Conservation (phyloP, 2,888 invertebrate species). For the Eretmocerus hayati region DNA sequence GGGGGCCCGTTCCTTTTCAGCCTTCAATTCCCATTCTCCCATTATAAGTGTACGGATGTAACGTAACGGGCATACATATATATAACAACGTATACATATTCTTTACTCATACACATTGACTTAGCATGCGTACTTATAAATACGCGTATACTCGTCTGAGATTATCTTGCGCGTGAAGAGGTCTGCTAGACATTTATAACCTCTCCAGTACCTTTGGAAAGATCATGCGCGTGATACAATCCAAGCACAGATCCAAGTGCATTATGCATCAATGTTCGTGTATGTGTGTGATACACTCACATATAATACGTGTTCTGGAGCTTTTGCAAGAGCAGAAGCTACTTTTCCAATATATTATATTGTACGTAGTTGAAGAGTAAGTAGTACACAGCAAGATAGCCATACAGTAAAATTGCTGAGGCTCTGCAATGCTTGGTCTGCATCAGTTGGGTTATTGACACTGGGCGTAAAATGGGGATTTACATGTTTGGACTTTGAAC, state of each 20-base stretch:
- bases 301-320: no score
- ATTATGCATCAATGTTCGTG: neutral
- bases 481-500: conserved; percentile 7
- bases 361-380: no score
- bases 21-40: no score
- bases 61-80: no score
- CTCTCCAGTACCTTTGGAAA: conserved; percentile 13
- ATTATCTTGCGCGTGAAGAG: conserved; percentile 7
- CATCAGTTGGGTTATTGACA: conserved; percentile 13
- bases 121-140: neutral
- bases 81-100: no score
- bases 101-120: neutral
- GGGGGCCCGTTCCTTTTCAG: no score
- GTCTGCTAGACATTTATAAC: conserved; percentile 16
- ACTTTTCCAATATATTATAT: no score
- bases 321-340: no score
- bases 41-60: neutral
- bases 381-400: no score
- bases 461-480: conserved; percentile 5
- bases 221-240: conserved; percentile 18
- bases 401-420: neutral
- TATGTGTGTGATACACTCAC: neutral
- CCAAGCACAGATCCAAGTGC: conserved; percentile 11
- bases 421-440: neutral
- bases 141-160: conserved; percentile 1